A percentile compares a stretch with the other conserved stretches of the same genome.
phyloP scores from a whole-genome alignment of 1,140 invertebrate genomes.

The Diorhabda sublineata region DNA sequence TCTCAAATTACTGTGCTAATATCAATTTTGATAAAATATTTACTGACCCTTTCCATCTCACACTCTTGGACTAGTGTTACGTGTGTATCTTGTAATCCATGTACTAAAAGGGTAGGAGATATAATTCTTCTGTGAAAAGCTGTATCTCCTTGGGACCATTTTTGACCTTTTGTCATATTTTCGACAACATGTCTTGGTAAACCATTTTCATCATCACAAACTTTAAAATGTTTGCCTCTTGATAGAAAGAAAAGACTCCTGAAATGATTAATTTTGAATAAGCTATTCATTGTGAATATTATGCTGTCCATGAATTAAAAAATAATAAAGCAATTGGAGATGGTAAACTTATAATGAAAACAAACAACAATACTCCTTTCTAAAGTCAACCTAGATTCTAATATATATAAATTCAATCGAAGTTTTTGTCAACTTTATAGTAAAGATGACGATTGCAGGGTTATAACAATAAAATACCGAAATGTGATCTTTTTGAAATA shows the following conservation, averaged over 20 bases:
- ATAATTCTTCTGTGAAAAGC: slow-evolving; percentile 64
- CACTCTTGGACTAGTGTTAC: slow-evolving; percentile 69
- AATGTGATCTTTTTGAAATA: too few species aligned
- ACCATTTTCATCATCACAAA: slow-evolving; percentile 49
- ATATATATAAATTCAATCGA: too few species aligned
- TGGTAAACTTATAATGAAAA: too few species aligned
- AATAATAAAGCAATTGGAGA: too few species aligned
- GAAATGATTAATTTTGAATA: slow-evolving; percentile 10
- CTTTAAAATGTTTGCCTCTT: slow-evolving; percentile 55
- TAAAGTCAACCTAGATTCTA: too few species aligned
- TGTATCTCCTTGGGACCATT: slow-evolving; percentile 68
- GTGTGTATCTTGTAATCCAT: slow-evolving; percentile 65
- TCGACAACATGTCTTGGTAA: slow-evolving; percentile 60
- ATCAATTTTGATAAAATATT: too few species aligned
- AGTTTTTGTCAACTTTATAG: too few species aligned
- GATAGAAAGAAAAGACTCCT: slow-evolving; percentile 52
- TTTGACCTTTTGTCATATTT: slow-evolving; percentile 53
- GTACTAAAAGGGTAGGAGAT: slow-evolving; percentile 66
- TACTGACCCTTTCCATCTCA: slow-evolving; percentile 67
- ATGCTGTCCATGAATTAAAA: too few species aligned
- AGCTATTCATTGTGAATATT: not conserved
- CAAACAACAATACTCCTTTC: too few species aligned
- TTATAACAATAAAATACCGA: too few species aligned
- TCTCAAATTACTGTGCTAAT: too few species aligned
- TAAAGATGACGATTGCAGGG: too few species aligned